Conservation (phyloP, 1,140 invertebrate species). For the Condylostylus longicornis region DNA sequence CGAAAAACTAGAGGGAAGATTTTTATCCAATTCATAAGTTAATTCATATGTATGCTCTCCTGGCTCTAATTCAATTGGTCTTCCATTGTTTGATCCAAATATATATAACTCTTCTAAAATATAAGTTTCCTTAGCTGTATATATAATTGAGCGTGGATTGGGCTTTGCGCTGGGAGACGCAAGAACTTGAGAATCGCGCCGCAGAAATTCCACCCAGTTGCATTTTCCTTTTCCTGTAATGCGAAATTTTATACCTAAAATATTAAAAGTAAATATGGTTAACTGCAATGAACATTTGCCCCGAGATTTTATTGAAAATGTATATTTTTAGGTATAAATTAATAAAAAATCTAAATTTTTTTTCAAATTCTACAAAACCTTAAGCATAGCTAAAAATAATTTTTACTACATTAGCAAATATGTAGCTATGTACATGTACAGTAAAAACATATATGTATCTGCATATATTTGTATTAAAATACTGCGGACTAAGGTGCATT, state of each 20-base stretch:
- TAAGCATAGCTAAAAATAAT: no score
- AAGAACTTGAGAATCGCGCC: not conserved
- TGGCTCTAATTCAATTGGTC: not conserved
- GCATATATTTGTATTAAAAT: no score
- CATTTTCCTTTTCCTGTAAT: conserved; percentile 3
- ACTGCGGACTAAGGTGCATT: no score
- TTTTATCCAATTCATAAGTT: not conserved
- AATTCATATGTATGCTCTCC: conserved; percentile 1
- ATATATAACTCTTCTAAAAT: not conserved
- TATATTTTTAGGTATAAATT: no score
- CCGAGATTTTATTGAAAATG: no score
- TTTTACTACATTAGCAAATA: no score
- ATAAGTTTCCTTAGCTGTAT: conserved; percentile 2
- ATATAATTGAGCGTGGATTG: not conserved
- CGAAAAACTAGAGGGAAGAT: not conserved
- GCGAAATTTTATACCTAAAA: not conserved
- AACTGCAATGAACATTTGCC: no score
- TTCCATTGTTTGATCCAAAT: conserved; percentile 2
- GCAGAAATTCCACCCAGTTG: not conserved
- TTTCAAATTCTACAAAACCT: no score
- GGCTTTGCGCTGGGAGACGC: not conserved
- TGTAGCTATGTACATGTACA: no score
- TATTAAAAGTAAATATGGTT: not conserved
- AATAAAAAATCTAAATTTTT: no score
- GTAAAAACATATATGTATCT: no score